phyloP scores from a whole-genome alignment of 2,888 invertebrate species.

The Leptopterna dolabrata region DNA sequence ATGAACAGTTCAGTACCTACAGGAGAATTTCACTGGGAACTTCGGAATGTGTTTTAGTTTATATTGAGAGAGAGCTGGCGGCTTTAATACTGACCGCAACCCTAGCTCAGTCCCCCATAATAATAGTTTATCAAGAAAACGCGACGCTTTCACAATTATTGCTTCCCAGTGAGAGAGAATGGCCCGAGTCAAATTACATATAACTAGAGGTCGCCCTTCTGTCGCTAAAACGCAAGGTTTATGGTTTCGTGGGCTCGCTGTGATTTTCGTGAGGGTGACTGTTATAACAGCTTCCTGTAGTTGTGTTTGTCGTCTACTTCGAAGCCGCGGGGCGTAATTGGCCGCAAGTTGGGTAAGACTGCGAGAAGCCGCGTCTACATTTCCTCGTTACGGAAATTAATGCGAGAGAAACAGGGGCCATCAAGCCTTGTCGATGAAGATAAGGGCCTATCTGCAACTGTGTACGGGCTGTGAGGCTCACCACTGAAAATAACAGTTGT shows the following conservation, averaged over 20 bases:
- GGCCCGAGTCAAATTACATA: background rate
- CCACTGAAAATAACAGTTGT: no score
- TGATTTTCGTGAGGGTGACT: background rate
- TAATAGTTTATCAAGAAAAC: background rate
- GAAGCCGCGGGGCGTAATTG: background rate
- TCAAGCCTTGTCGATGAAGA: conserved; percentile 37
- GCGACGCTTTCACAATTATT: background rate
- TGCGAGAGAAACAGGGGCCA: conserved; percentile 39
- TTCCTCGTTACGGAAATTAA: conserved; percentile 40
- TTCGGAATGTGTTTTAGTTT: background rate
- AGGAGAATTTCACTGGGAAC: no score
- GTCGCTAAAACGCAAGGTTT: conserved; percentile 2
- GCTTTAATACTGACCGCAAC: background rate
- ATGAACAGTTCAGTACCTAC: no score
- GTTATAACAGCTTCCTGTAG: background rate
- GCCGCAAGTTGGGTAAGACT: background rate
- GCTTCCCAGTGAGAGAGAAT: background rate
- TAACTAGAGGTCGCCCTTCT: background rate
- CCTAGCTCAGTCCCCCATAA: background rate
- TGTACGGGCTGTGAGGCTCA: background rate
- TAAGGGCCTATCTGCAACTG: conserved; percentile 3
- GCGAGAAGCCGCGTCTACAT: background rate
- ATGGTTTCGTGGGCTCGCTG: background rate
- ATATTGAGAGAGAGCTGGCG: background rate
- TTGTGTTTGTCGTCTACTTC: background rate